These are phyloP conservation scores for Thyatira batis DNA, from an alignment of 2,888 invertebrate species.

Conservation along the genomic window DNA sequence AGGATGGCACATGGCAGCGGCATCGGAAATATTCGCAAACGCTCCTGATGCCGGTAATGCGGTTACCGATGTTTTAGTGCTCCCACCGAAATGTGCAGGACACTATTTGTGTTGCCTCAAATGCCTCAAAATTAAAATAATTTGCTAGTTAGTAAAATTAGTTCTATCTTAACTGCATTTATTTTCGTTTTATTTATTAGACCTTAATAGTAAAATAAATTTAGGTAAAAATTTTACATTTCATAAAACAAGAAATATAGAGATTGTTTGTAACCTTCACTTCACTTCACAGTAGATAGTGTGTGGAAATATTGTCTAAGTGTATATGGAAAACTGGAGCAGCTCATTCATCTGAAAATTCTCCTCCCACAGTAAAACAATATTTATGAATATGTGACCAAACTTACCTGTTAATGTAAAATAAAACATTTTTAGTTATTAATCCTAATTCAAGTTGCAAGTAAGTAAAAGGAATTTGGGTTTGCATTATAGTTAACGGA, in stretches of 20 bases:
- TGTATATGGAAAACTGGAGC: not conserved
- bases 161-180: too few species aligned
- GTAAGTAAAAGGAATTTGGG: too few species aligned
- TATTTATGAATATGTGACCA: not conserved
- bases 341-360: not conserved
- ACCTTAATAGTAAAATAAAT: too few species aligned
- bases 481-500: too few species aligned
- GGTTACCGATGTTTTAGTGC: conserved; percentile 24
- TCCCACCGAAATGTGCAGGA: not conserved
- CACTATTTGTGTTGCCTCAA: not conserved
- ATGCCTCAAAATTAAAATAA: too few species aligned
- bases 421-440: too few species aligned
- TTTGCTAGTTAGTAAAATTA: too few species aligned
- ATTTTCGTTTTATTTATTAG: too few species aligned
- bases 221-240: too few species aligned
- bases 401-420: not conserved
- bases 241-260: not conserved
- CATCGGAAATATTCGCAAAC: conserved; percentile 55
- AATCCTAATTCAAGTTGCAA: too few species aligned
- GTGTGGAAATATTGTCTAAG: not conserved
- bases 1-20: conserved; percentile 31
- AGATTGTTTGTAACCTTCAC: not conserved
- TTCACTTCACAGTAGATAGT: not conserved
- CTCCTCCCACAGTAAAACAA: not conserved
- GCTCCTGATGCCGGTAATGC: conserved; percentile 29